A percentile compares a stretch with the other conserved stretches of the same genome.
Conservation (phyloP, 2,113 vertebrate species). For the Piprites chloris region DNA sequence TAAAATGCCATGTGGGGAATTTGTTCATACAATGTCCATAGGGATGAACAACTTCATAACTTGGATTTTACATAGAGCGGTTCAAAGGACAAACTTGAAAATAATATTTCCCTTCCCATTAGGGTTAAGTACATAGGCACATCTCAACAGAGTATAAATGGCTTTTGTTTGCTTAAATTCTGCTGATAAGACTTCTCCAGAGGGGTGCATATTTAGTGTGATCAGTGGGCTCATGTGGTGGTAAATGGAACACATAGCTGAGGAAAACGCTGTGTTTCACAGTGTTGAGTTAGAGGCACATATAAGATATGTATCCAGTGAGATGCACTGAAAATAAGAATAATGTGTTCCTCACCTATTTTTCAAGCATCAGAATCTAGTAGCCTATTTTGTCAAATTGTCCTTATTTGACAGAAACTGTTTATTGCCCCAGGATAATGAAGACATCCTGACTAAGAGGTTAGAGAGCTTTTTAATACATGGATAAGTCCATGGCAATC, state of each 20-base stretch:
- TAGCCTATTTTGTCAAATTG: background rate
- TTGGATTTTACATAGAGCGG: background rate
- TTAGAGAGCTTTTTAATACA: background rate
- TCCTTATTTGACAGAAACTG: background rate
- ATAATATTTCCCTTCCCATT: constrained; percentile 30
- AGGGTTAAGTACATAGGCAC: background rate
- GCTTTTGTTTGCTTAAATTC: constrained; percentile 13
- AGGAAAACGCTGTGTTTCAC: background rate
- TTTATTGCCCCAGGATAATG: background rate
- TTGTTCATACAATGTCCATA: constrained; percentile 45
- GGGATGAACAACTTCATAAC: constrained; percentile 4
- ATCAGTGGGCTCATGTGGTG: background rate
- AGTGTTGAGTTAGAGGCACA: background rate
- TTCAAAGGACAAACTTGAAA: constrained; percentile 37
- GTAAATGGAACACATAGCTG: background rate
- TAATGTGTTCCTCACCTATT: background rate
- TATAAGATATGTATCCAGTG: background rate
- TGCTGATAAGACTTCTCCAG: background rate
- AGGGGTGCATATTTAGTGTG: background rate
- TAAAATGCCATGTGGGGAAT: constrained; percentile 58
- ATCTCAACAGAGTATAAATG: constrained; percentile 47
- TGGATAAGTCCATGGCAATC: background rate
- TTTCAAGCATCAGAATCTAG: background rate
- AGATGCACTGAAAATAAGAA: background rate
- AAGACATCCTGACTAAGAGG: background rate